phyloP scores from a whole-genome alignment of 2,113 vertebrate genomes.

The Bagarius yarrelli region DNA sequence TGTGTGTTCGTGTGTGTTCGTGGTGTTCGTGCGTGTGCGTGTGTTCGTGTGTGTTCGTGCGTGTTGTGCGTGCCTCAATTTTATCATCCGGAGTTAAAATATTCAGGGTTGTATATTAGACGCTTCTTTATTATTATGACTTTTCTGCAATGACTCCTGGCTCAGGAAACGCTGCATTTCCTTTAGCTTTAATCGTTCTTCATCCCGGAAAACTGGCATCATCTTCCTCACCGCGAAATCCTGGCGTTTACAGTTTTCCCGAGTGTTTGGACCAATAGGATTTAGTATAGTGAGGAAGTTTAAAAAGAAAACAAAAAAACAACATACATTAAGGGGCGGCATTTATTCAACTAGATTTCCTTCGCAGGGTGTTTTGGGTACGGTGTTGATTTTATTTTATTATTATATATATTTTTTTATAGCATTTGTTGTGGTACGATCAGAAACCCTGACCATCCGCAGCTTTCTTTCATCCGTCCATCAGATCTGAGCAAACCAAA shows the following conservation, averaged over 20 bases:
- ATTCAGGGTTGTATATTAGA: slow-evolving; percentile 32
- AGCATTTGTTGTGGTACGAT: slow-evolving; percentile 42
- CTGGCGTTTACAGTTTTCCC: not conserved
- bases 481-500: too few relatives aligned
- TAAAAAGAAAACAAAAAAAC: not conserved
- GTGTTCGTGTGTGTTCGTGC: too few relatives aligned
- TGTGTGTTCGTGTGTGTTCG: too few relatives aligned
- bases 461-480: too few relatives aligned
- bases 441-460: not conserved
- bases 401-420: not conserved
- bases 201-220: not conserved
- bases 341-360: not conserved
- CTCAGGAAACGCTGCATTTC: slow-evolving; percentile 31
- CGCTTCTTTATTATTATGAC: too few relatives aligned
- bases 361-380: slow-evolving; percentile 1
- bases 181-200: not conserved
- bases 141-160: slow-evolving; percentile 10
- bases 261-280: slow-evolving; percentile 10
- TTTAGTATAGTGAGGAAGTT: not conserved
- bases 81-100: slow-evolving; percentile 6
- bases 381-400: not conserved
- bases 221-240: not conserved
- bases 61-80: too few relatives aligned
- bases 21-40: too few relatives aligned
- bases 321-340: not conserved